Evolutionary conservation across 2,113 vertebrate species (phyloP), one percentile per base, ranked within the genome.

Genomic region (Paraplagusia blochii): DNA sequence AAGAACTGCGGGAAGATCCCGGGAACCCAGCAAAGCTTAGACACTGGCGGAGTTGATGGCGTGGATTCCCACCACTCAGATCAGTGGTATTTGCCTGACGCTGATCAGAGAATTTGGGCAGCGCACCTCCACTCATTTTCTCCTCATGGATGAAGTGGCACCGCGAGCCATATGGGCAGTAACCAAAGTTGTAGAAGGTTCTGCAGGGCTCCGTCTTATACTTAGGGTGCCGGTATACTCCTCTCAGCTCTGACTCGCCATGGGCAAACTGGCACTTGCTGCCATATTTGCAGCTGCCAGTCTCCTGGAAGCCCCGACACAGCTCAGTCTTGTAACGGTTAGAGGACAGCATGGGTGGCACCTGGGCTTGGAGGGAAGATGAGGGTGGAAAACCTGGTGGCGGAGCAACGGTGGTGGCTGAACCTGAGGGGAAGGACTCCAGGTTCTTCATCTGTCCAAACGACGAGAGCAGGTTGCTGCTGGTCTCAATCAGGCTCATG

Each of bases 171-270:
- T 96, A 96, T 1, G 94, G 94, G 57, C 94, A 96, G 74, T 92
- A 90, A 63, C 94, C 94, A 50, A 93, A 93, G 86, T 91, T 90
- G 85, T 94, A 94, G 88, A 94, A 95, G 72, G 94, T 96, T 88
- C 92, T 93, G 82, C 94, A 96, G 44, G 90, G 88, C 85, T 95
- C 93, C 0, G 94, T 96, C 80, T 96, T 96, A 88, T 96, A 96
- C 59, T 96, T 96, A 38, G 94, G 94, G 73, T 96, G 94, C 40
- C 94, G 91, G 80, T 79, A 89, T 33, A 93, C 84, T 44, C 91
- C 89, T 19, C 94, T 90, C 65, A 95, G 83, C 79, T 96, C 94
- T 0, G 65, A 71, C 33, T 88, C 81, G 0, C 94, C 94, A 5
- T 96, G 94, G 45, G 94, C 94, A 85, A 95, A 95, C 79, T 94